These are phyloP conservation scores for Tychaedon coryphoeus DNA, from an alignment of 2,113 vertebrate species.

Conservation along the genomic window DNA sequence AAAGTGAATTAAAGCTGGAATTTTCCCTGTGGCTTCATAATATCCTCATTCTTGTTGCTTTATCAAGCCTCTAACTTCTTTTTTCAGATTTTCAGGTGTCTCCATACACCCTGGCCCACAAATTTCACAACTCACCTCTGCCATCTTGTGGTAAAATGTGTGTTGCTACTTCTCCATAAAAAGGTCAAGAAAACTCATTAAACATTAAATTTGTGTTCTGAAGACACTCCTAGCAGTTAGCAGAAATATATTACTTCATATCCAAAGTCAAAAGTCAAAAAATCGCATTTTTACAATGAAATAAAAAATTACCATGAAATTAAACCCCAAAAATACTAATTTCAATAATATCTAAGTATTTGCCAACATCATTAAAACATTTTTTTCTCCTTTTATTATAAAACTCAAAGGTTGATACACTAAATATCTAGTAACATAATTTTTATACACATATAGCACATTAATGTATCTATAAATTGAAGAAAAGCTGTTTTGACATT, in stretches of 20 bases:
- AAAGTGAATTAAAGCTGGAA: neutral
- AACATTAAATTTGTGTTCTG: neutral
- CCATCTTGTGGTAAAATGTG: constrained; percentile 58
- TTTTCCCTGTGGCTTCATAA: neutral
- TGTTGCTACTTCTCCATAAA: neutral
- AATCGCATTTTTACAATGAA: neutral
- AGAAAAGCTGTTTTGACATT: neutral
- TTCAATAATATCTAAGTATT: neutral
- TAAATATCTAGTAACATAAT: neutral
- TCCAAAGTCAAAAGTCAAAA: neutral
- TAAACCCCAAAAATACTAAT: rapidly evolving
- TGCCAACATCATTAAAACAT: neutral
- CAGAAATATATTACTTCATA: neutral
- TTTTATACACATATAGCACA: neutral
- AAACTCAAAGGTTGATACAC: neutral
- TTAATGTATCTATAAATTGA: neutral
- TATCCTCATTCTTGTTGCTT: neutral
- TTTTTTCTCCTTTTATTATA: neutral
- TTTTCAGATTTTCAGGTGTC: neutral
- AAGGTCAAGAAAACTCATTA: neutral
- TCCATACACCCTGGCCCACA: neutral
- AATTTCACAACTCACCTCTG: constrained; percentile 57
- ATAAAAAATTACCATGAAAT: neutral
- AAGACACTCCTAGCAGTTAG: neutral
- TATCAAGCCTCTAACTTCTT: neutral